Conservation (phyloP, 2,113 vertebrate genomes). For the Anseranas semipalmata region DNA sequence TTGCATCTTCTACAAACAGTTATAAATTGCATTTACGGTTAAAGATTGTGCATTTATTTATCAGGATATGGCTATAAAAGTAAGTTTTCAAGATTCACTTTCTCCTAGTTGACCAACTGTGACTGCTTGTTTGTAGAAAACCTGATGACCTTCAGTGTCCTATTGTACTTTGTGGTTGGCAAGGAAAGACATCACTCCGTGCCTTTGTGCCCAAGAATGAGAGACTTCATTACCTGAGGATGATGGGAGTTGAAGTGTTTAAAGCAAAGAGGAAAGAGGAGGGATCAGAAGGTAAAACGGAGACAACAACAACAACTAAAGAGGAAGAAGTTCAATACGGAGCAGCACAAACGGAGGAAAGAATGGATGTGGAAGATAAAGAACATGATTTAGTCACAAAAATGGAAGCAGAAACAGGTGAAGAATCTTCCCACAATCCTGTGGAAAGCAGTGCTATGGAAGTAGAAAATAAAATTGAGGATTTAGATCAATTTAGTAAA, state of each 20-base stretch:
- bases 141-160: conserved; percentile 87
- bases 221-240: conserved; percentile 92
- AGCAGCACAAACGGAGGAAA: conserved; percentile 25
- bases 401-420: conserved; percentile 49
- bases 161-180: conserved; percentile 95
- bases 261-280: conserved; percentile 79
- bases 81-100: background rate
- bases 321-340: background rate
- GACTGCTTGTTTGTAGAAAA: conserved; percentile 72
- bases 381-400: background rate
- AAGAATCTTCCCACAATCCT: conserved; percentile 8
- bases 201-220: conserved; percentile 96
- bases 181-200: conserved; percentile 93
- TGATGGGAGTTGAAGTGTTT: conserved; percentile 94
- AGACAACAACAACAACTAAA: too few species aligned
- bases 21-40: background rate
- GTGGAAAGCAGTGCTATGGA: conserved; percentile 37
- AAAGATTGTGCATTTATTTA: background rate
- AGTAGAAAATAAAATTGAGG: conserved; percentile 29
- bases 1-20: background rate
- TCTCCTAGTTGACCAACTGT: background rate
- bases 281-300: background rate
- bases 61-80: background rate
- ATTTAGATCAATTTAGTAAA: conserved; percentile 9
- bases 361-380: conserved; percentile 7